Base-by-base conservation (phyloP, 2,888 invertebrate genomes). In the Idaea straminata region DNA sequence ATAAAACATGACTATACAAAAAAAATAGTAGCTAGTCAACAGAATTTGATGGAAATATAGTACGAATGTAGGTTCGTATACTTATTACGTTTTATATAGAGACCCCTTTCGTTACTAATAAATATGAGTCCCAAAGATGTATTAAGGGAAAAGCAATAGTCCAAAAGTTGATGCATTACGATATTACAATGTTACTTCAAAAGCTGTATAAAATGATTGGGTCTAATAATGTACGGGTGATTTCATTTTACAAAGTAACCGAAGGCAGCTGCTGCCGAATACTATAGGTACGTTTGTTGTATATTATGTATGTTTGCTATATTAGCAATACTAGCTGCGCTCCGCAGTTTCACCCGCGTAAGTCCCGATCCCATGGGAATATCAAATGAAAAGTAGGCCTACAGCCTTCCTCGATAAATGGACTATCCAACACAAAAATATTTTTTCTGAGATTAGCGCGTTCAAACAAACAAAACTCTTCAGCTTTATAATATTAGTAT, bases 171-270 rank as follows among this genome's bases (percentile, higher is more conserved):
- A 47, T 47, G 47, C 47, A 69, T 66, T 58, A 62, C 61, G 61
- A 62, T 68, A 66, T 61, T 66, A 64, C 62, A 69, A 63, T 65
- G 65, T 66, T 68, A 64, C 62, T 67, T 65, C 63, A 65, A 63
- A 66, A 69, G 61, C 62, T 61, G 68, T 65, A 70, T 70, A 68
- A 66, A 62, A 62, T 70, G 70, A 70, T 70, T 68, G 70, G 65
- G 62, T 66, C 65, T 65, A 68, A 65, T 47, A 47, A 65, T 66
- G 64, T 67, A 77, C 76, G 78, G 78, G 80, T 82, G 84, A 83
- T 85, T 87, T 85, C 83, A 87, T 87, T 87, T 86, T 80, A 81
- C 82, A 84, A 83, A 87, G 87, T 86, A 81, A 81, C 82, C 80
- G 76, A 67, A 64, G 67, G 66, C 72, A 75, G 74, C 75, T 75